A percentile compares a stretch with the other conserved stretches of the same genome.
Evolutionary conservation across 2,113 vertebrate species (phyloP).

Genomic region (Arizona elegans): DNA sequence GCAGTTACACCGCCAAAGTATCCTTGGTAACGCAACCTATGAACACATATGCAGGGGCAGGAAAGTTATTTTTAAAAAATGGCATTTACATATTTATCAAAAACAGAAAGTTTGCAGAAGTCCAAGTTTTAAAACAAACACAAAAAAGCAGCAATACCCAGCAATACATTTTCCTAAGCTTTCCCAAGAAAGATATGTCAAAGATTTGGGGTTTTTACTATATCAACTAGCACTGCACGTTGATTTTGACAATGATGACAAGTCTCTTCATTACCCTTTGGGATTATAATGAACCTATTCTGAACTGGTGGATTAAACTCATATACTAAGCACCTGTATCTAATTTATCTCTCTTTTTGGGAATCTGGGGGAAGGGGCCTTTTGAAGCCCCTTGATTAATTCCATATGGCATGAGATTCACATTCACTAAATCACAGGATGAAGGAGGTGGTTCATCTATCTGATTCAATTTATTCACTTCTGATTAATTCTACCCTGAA

Average conservation of each 20-base stretch:
- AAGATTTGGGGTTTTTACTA: background rate
- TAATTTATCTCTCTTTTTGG: background rate
- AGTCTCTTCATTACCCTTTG: background rate
- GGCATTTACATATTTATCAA: background rate
- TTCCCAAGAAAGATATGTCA: background rate
- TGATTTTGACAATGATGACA: background rate
- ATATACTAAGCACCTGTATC: background rate
- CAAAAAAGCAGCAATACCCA: background rate
- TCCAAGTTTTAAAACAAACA: background rate
- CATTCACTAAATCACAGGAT: background rate
- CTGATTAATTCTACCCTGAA: background rate
- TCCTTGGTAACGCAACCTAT: conserved; percentile 85
- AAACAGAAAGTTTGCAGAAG: background rate
- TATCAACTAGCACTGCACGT: background rate
- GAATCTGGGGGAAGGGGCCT: background rate
- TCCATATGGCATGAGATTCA: background rate
- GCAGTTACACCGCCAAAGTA: conserved; percentile 98
- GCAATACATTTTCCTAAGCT: background rate
- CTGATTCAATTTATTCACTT: background rate
- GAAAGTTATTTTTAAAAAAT: background rate
- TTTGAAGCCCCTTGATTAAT: background rate
- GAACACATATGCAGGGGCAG: background rate
- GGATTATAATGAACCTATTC: background rate
- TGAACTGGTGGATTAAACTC: background rate
- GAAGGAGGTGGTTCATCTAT: background rate